Conservation (phyloP, 2,113 vertebrate genomes). For the Pheucticus melanocephalus region DNA sequence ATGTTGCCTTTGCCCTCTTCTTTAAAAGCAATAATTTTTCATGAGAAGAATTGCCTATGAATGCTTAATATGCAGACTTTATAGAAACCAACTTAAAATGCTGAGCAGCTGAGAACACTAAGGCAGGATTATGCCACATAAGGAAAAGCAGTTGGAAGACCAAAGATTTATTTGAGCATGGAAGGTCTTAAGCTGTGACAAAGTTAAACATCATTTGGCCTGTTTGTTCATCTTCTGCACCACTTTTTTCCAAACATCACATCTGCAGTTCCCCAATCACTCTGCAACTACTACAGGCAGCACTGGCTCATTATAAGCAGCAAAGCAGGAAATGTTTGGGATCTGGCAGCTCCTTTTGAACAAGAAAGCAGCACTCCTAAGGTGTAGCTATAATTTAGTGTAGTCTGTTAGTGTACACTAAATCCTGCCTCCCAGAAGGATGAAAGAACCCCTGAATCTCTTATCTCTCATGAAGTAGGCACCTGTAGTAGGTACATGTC, state of each 20-base stretch:
- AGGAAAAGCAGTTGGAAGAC: neutral
- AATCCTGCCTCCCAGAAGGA: neutral
- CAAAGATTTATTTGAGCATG: neutral
- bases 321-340: neutral
- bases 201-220: neutral
- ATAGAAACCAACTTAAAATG: neutral
- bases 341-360: neutral
- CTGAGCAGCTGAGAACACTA: neutral
- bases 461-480: neutral
- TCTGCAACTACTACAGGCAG: neutral
- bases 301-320: neutral
- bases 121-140: neutral
- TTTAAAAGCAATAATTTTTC: neutral
- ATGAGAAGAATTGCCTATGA: neutral
- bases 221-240: neutral
- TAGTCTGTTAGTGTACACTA: neutral
- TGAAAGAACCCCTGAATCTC: neutral
- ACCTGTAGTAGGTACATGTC: accelerated
- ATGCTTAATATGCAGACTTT: neutral
- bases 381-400: neutral
- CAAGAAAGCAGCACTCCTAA: neutral
- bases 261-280: neutral
- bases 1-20: neutral
- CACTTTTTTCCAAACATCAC: neutral
- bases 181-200: neutral